Evolutionary conservation across 2,113 vertebrate genomes (phyloP), one percentile per base, ranked within the genome.

Genomic region (Oryzias celebensis): DNA sequence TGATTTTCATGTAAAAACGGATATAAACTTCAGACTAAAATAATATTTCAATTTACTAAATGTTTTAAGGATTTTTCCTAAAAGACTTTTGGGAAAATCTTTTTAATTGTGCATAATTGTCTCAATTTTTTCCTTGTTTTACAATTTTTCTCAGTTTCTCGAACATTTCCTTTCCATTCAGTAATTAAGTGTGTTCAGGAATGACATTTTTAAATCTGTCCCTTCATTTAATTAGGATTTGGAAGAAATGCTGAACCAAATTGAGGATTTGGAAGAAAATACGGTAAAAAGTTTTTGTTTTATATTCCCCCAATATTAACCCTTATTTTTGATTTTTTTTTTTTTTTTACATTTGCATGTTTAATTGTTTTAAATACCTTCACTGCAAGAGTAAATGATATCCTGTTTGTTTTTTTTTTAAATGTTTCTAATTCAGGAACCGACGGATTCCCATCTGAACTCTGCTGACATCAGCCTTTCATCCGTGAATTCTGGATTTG

Each of bases 221-320:
- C 28, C 59, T 62, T 22, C 5, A 5, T 41, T 49, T 16, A 75
- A 24, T 62, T 52, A 90, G 88, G 88, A 88, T 56, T 85, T 63
- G 36, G 82, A 84, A 14, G 82, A 87, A 8, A 81, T 58, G 0
- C 14, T 84, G 10, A 17, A 6, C 16, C 3, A 44, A 14, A 31
- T 15, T 18, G 59, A 82, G 31, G 69, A 67, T 23, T 14, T 15
- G 13, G 15, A 52, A 15, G 72, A 71, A 48, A 36, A 18, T 10
- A 48, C 3, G 47, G 47, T 48, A 48, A 48, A 4, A 18, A 1
- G 3, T 26, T 26, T 26, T 26, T 26, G 0, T 26, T 26, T 26
- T 26, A 4, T 1, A 26, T 26, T 26, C 26, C 26, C 5, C 0
- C 31, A 36, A 2, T 36, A 36, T 36, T 36, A 2, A 36, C 31